Percentiles rank a stretch among this genome's conserved stretches.
These are phyloP conservation scores for Stomatorhinus walkeri DNA, from an alignment of 2,797 vertebrate species.

Conservation along the genomic window DNA sequence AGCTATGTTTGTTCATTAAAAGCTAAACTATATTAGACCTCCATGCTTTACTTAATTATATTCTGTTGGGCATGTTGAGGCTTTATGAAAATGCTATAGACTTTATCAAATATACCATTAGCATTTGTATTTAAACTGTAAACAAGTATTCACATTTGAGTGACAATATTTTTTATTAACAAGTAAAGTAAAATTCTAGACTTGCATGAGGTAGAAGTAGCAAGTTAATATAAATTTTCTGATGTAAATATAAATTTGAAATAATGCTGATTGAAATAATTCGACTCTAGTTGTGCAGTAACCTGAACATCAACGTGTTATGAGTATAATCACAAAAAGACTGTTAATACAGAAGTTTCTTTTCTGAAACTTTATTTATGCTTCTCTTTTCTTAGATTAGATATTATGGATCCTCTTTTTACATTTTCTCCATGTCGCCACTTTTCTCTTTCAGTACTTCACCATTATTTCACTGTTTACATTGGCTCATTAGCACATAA, in stretches of 20 bases:
- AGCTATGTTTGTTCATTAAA: conserved; percentile 63
- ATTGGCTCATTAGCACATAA: background rate
- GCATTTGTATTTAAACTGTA: background rate
- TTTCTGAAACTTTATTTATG: background rate
- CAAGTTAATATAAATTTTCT: background rate
- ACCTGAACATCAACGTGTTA: background rate
- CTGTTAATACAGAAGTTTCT: background rate
- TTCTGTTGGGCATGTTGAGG: conserved; percentile 41
- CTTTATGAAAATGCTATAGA: background rate
- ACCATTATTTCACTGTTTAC: background rate
- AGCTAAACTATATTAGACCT: conserved; percentile 47
- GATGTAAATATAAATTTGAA: background rate
- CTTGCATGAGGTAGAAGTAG: background rate
- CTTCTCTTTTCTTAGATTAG: background rate
- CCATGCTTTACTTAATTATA: conserved; percentile 59
- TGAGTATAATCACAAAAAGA: background rate
- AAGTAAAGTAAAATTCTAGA: background rate
- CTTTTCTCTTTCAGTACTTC: background rate
- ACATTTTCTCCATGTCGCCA: background rate
- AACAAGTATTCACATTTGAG: background rate
- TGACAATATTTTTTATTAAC: background rate
- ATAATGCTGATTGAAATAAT: background rate
- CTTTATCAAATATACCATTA: background rate
- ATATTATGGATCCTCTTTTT: background rate
- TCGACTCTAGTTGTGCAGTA: background rate